Percentiles rank a stretch among this genome's conserved stretches.
phyloP scores from a whole-genome alignment of 2,888 invertebrate genomes.

The Sussaba pulchella region DNA sequence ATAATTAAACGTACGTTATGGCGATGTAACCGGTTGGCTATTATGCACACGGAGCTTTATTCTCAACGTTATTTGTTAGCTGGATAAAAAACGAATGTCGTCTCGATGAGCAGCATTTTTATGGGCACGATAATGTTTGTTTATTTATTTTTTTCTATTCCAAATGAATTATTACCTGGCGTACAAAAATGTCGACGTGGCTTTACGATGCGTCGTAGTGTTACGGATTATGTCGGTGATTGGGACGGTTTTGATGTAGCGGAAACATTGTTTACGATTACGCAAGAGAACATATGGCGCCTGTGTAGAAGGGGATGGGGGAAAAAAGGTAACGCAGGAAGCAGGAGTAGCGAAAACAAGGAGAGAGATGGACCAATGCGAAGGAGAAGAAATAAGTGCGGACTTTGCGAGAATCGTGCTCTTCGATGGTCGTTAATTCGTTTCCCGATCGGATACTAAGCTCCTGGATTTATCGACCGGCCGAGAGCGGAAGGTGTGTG shows the following conservation, averaged over 20 bases:
- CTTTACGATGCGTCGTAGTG: conserved; percentile 30
- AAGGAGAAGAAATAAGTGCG: conserved; percentile 51
- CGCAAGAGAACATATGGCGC: conserved; percentile 21
- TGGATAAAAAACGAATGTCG: not conserved
- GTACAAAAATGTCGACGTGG: not conserved
- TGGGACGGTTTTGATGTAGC: conserved; percentile 20
- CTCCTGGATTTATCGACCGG: conserved; percentile 65
- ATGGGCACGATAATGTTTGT: not conserved
- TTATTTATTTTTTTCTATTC: not conserved
- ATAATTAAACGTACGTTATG: conserved; percentile 48
- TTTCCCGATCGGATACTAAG: conserved; percentile 66
- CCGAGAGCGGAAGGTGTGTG: conserved; percentile 13
- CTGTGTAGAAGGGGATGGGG: conserved; percentile 32
- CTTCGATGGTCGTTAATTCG: conserved; percentile 67
- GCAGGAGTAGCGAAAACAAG: conserved; percentile 2
- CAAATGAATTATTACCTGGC: too few relatives aligned
- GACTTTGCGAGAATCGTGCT: conserved; percentile 66
- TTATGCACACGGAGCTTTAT: conserved; percentile 8
- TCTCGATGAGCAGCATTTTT: not conserved
- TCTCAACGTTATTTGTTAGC: not conserved
- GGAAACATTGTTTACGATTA: conserved; percentile 52
- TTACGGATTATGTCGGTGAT: not conserved
- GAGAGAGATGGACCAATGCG: conserved; percentile 12
- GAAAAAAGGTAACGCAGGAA: conserved; percentile 43
- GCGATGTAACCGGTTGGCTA: conserved; percentile 19